Evolutionary conservation across 1,140 invertebrate genomes (phyloP).

Genomic region (Drosophila varians): DNA sequence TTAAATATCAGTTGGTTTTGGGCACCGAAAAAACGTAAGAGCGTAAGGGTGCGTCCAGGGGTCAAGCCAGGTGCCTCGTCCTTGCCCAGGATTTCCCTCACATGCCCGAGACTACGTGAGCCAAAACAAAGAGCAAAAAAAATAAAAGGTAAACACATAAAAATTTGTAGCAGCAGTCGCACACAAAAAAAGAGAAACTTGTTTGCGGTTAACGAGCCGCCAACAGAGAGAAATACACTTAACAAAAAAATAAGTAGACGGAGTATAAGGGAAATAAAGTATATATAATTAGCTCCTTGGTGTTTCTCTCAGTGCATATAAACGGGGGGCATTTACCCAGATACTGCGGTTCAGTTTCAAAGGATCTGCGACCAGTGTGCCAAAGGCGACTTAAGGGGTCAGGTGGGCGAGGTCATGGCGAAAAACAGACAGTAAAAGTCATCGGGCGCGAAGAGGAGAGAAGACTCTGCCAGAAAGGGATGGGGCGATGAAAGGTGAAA

Average conservation of each 20-base stretch:
- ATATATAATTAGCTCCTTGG: neutral
- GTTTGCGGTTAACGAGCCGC: conserved; percentile 30
- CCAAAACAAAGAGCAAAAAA: conserved; percentile 56
- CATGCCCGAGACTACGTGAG: conserved; percentile 23
- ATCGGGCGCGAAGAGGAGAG: conserved; percentile 19
- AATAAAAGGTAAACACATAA: conserved; percentile 75
- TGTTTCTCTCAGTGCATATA: neutral
- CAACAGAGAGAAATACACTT: neutral
- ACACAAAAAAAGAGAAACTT: conserved; percentile 18
- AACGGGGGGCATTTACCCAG: conserved; percentile 3
- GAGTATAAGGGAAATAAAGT: too few species aligned
- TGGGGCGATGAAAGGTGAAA: neutral
- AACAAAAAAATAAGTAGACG: too few species aligned
- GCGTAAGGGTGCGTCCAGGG: conserved; percentile 56
- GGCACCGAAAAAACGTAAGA: neutral
- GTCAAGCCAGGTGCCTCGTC: conserved; percentile 32
- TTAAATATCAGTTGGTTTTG: conserved; percentile 48
- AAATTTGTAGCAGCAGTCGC: conserved; percentile 69
- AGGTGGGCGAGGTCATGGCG: conserved; percentile 73
- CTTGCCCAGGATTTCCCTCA: conserved; percentile 30
- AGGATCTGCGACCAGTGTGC: conserved; percentile 44
- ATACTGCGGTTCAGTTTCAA: conserved; percentile 15
- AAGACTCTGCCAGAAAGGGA: neutral
- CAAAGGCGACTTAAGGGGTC: conserved; percentile 59
- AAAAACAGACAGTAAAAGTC: conserved; percentile 72